Conservation (phyloP, 2,888 invertebrate genomes). For the Rotaria socialis region DNA sequence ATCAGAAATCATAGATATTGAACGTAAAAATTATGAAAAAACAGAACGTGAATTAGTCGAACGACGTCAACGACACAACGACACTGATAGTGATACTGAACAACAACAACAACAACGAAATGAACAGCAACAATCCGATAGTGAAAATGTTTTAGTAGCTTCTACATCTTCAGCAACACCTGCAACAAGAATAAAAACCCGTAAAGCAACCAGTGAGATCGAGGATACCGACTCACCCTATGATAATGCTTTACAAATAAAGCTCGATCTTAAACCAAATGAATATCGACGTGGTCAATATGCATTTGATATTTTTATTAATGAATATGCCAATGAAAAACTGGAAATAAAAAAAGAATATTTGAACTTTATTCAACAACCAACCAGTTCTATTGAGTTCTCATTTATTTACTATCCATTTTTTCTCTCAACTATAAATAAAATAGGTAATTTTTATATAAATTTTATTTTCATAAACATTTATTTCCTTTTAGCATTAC, state of each 20-base stretch:
- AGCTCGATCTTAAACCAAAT: constrained; percentile 71
- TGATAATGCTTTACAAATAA: constrained; percentile 66
- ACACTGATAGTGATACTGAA: constrained; percentile 63
- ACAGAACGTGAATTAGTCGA: constrained; percentile 14
- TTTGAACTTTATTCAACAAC: constrained; percentile 68
- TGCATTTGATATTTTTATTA: constrained; percentile 83
- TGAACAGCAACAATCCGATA: constrained; percentile 50
- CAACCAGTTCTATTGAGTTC: constrained; percentile 60
- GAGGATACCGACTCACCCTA: not conserved
- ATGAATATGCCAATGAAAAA: constrained; percentile 77
- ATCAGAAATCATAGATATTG: constrained; percentile 51
- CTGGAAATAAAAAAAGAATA: constrained; percentile 91
- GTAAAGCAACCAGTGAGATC: not conserved
- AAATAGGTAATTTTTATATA: constrained; percentile 56
- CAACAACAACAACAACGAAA: constrained; percentile 55
- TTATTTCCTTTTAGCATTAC: not conserved
- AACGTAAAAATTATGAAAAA: constrained; percentile 49
- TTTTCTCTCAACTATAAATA: constrained; percentile 82
- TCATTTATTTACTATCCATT: constrained; percentile 85
- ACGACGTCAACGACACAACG: constrained; percentile 54
- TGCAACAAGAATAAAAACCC: not conserved
- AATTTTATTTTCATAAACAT: not conserved
- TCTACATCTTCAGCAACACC: not conserved
- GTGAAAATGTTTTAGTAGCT: not conserved
- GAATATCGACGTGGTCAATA: constrained; percentile 78